Percentiles rank a stretch among this genome's conserved stretches.
Conservation (phyloP, 2,888 invertebrate species). For the Drosophila silvestris region DNA sequence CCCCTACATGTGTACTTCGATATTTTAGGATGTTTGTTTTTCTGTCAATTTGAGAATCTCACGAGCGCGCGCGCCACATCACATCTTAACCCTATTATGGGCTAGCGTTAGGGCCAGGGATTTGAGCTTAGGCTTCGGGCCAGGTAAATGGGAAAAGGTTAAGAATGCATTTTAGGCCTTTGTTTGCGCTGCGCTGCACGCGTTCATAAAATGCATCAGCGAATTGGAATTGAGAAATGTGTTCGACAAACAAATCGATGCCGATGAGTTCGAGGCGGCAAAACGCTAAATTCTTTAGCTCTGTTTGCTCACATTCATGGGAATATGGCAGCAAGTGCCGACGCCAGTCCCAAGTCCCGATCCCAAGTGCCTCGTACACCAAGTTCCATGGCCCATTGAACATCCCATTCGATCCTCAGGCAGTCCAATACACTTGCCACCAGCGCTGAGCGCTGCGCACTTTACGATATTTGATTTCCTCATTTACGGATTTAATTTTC, state of each 20-base stretch:
- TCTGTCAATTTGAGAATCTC: conserved; percentile 66
- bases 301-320: conserved; percentile 79
- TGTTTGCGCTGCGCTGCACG: conserved; percentile 69
- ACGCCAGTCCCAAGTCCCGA: conserved; percentile 35
- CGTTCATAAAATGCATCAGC: conserved; percentile 83
- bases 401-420: conserved; percentile 55
- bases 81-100: conserved; percentile 64
- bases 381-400: conserved; percentile 49
- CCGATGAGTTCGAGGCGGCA: conserved; percentile 53
- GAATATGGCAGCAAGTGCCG: conserved; percentile 70
- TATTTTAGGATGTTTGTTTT: conserved; percentile 56
- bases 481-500: conserved; percentile 84
- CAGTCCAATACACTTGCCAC: conserved; percentile 61
- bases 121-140: conserved; percentile 15
- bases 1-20: conserved; percentile 12
- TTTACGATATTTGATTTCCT: conserved; percentile 85
- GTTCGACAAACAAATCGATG: conserved; percentile 67
- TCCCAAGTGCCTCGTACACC: conserved; percentile 3
- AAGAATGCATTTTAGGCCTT: conserved; percentile 70
- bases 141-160: conserved; percentile 71
- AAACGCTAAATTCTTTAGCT: conserved; percentile 68
- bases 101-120: conserved; percentile 12
- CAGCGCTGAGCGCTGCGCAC: conserved; percentile 72
- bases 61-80: conserved; percentile 59
- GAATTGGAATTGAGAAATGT: conserved; percentile 76